Conservation (phyloP, 2,797 vertebrate species). For the Stomatorhinus walkeri region DNA sequence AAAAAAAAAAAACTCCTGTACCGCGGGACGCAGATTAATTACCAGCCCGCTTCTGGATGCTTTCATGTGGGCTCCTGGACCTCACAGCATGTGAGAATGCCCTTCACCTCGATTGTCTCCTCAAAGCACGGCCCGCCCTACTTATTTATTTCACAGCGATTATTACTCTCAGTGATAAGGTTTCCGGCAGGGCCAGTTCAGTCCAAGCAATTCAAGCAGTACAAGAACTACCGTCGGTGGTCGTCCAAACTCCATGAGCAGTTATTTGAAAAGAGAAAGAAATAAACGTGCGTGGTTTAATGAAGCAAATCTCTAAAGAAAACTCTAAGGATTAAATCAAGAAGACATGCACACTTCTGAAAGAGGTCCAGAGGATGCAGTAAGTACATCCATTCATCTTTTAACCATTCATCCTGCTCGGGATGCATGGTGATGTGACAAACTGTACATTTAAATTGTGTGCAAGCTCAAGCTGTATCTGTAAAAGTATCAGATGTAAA, state of each 20-base stretch:
- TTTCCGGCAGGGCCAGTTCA: background rate
- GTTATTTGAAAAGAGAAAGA: background rate
- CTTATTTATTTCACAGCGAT: constrained; percentile 6
- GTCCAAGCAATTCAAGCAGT: background rate
- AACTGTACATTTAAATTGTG: background rate
- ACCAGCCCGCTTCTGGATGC: background rate
- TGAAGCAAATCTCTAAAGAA: background rate
- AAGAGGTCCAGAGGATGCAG: background rate
- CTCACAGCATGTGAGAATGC: background rate
- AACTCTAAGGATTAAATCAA: background rate
- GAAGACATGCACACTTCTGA: background rate
- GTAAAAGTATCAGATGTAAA: background rate
- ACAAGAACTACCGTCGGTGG: background rate
- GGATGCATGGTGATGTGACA: background rate
- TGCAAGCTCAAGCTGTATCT: background rate
- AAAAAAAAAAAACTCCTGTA: background rate
- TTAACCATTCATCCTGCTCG: background rate
- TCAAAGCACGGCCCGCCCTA: background rate
- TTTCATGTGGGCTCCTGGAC: background rate
- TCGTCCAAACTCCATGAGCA: background rate
- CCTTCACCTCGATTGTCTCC: constrained; percentile 3
- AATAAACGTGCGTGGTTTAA: background rate
- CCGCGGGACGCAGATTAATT: constrained; percentile 17
- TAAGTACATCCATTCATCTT: background rate
- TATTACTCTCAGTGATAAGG: background rate